phyloP scores from a whole-genome alignment of 2,888 invertebrate species.

The Onthophagus sagittarius region DNA sequence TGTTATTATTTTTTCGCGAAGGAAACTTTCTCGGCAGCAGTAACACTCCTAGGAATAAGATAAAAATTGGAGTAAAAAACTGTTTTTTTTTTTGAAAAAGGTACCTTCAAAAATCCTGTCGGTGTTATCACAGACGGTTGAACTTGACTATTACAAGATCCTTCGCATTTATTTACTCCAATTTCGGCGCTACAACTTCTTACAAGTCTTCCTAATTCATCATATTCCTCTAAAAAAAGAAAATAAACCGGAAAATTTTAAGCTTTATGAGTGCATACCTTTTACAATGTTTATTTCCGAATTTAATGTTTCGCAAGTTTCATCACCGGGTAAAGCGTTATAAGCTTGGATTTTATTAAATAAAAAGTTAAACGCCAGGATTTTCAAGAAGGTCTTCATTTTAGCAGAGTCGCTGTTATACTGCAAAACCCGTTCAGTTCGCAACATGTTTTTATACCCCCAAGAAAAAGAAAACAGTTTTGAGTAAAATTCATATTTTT shows the following conservation, averaged over 20 bases:
- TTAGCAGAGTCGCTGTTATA: background rate
- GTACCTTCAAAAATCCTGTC: constrained; percentile 84
- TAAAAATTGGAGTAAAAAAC: background rate
- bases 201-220: constrained; percentile 76
- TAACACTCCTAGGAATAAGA: constrained; percentile 72
- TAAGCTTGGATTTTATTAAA: constrained; percentile 9
- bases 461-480: constrained; percentile 29
- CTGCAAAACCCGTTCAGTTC: background rate
- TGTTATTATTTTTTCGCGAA: constrained; percentile 74
- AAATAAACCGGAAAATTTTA: background rate
- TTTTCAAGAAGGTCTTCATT: background rate
- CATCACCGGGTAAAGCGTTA: constrained; percentile 49
- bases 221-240: constrained; percentile 71
- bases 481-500: constrained; percentile 18
- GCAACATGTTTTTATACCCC: constrained; percentile 12
- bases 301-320: constrained; percentile 80
- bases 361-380: background rate
- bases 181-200: constrained; percentile 88
- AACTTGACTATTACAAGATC: constrained; percentile 86
- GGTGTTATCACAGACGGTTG: constrained; percentile 86
- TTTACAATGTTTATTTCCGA: constrained; percentile 85
- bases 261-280: constrained; percentile 51
- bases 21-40: constrained; percentile 84
- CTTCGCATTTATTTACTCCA: constrained; percentile 90
- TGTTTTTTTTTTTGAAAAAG: constrained; percentile 10